A percentile compares a stretch with the other conserved stretches of the same genome.
phyloP scores from a whole-genome alignment of 2,113 vertebrate species.

The Xenopus laevis region DNA sequence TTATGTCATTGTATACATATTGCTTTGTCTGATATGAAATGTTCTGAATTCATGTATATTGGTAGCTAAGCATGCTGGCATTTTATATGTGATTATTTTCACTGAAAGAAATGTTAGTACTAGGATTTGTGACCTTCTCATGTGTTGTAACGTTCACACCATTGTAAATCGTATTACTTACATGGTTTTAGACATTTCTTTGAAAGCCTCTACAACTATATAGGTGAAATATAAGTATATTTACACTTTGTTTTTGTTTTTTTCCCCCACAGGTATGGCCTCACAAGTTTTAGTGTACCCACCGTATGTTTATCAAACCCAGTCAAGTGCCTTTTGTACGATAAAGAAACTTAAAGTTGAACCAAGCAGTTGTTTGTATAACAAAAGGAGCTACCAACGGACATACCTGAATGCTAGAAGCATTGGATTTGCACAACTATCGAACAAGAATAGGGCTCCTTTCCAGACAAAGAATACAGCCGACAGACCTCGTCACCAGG shows the following conservation, averaged over 20 bases:
- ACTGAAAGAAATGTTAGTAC: no score
- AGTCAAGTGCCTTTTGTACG: constrained; percentile 99
- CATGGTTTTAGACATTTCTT: no score
- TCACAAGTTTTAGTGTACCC: constrained; percentile 99
- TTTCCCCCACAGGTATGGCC: constrained; percentile 87
- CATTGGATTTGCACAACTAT: constrained; percentile 80
- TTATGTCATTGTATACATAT: no score
- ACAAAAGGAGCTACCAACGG: constrained; percentile 85
- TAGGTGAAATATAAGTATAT: no score
- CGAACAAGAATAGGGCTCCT: constrained; percentile 74
- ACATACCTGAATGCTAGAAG: constrained; percentile 91
- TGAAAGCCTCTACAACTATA: no score
- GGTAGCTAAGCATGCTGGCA: no score
- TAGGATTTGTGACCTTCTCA: no score
- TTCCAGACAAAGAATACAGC: constrained; percentile 82
- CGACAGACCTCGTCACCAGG: constrained; percentile 73
- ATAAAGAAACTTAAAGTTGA: constrained; percentile 99
- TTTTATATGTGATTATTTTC: no score
- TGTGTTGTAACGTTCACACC: no score
- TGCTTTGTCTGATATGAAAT: no score
- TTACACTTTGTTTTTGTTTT: neutral
- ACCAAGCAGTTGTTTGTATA: constrained; percentile 94
- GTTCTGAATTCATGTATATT: no score
- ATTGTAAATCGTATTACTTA: no score
- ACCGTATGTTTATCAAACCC: constrained; percentile 99